Evolutionary conservation across 2,797 vertebrate species (phyloP).

Genomic region (Nannoperca obscura): DNA sequence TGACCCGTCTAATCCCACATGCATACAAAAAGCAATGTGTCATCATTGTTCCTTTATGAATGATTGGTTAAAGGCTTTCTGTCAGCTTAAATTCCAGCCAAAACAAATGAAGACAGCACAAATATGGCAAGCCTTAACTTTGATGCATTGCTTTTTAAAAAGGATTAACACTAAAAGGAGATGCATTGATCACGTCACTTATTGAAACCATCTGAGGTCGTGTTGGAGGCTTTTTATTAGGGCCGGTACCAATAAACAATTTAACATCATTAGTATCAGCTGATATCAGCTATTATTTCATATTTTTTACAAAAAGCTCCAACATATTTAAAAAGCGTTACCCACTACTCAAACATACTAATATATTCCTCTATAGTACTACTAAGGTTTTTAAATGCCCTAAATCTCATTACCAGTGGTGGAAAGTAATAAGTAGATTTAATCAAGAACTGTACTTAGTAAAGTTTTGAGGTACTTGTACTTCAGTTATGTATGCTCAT

Average conservation of each 20-base stretch:
- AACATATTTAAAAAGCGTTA: not conserved
- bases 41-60: conserved; percentile 41
- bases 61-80: conserved; percentile 30
- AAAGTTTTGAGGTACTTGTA: not conserved
- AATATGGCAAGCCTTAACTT: conserved; percentile 17
- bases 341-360: not conserved
- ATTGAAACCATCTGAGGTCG: not conserved
- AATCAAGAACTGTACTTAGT: not conserved
- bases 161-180: conserved; percentile 10
- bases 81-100: conserved; percentile 37
- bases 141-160: conserved; percentile 1
- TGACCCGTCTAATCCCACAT: conserved; percentile 40
- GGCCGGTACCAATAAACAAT: not conserved
- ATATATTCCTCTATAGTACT: not conserved
- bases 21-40: conserved; percentile 39
- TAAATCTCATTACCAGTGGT: not conserved
- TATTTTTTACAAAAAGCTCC: not conserved
- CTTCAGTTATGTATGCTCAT: not conserved
- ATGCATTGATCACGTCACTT: not conserved
- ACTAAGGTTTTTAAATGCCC: not conserved
- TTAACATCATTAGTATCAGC: not conserved
- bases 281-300: not conserved
- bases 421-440: not conserved
- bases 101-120: conserved; percentile 43
- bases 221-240: not conserved